phyloP scores from a whole-genome alignment of 64 coral and sea anemone species.

The Dendrophyllia cribrosa region DNA sequence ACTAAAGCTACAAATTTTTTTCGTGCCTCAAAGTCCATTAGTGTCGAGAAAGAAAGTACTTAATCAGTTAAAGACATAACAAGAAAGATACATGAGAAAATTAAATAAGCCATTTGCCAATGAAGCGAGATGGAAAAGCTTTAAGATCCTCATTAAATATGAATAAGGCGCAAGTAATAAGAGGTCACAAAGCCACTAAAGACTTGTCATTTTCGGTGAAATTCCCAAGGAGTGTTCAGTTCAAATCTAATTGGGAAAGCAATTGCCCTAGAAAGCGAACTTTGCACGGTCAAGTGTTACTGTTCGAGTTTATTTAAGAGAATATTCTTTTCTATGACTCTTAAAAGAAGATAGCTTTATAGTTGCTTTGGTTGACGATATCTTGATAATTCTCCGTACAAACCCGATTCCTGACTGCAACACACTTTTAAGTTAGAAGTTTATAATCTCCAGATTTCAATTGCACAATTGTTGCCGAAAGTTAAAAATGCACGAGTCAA shows the following conservation, averaged over 20 bases:
- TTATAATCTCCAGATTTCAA: neutral
- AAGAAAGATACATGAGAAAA: conserved; percentile 91
- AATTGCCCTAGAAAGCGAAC: conserved; percentile 5
- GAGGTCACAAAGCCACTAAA: conserved; percentile 73
- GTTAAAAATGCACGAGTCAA: neutral
- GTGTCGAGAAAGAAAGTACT: conserved; percentile 18
- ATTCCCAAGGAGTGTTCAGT: conserved; percentile 34
- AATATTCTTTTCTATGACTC: neutral
- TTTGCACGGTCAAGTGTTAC: neutral
- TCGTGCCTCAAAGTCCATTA: conserved; percentile 30
- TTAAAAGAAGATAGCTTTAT: neutral
- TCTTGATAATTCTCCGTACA: too few species aligned
- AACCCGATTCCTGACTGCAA: too few species aligned
- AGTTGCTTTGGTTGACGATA: neutral
- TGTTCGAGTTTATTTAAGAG: neutral
- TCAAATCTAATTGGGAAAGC: conserved; percentile 35
- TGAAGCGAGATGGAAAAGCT: conserved; percentile 65
- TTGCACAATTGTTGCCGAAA: neutral
- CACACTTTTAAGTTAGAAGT: neutral
- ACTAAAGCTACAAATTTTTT: neutral
- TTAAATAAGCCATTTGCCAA: conserved; percentile 99
- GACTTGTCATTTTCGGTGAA: conserved; percentile 63
- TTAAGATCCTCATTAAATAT: conserved; percentile 72
- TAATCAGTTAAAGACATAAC: conserved; percentile 97
- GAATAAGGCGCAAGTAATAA: conserved; percentile 52